Evolutionary conservation across 1,140 invertebrate species (phyloP).

Genomic region (Nasonia giraulti): DNA sequence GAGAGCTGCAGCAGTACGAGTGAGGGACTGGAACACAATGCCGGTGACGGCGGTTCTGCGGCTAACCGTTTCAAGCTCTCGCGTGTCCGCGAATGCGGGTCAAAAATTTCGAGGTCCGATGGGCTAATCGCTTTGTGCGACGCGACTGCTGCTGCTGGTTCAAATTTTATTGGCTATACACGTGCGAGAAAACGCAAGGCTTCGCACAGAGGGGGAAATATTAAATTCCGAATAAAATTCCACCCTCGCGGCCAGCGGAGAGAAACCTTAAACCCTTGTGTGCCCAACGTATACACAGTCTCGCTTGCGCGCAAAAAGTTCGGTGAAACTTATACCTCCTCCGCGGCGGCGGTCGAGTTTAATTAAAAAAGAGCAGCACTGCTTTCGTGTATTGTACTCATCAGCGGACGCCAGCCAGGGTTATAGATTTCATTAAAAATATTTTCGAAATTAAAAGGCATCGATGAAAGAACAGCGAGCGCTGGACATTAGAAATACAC

Average conservation of each 20-base stretch:
- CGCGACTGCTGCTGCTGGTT: not conserved
- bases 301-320: no score
- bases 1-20: no score
- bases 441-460: not conserved
- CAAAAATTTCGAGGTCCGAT: not conserved
- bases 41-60: constrained; percentile 7
- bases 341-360: not conserved
- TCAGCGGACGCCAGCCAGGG: no score
- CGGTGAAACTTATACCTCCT: no score
- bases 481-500: not conserved
- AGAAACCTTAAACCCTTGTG: no score
- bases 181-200: no score
- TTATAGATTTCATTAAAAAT: not conserved
- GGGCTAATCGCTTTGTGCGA: constrained; percentile 11
- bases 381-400: no score
- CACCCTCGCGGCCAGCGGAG: no score
- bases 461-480: not conserved
- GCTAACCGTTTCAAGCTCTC: constrained; percentile 36
- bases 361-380: not conserved
- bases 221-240: no score
- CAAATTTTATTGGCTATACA: no score
- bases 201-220: no score
- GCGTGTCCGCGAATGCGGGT: not conserved
- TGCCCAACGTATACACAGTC: no score
- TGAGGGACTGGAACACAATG: not conserved